A percentile compares a stretch with the other conserved stretches of the same genome.
Conservation (phyloP, 2,888 invertebrate species). For the Nymphalis c-album region DNA sequence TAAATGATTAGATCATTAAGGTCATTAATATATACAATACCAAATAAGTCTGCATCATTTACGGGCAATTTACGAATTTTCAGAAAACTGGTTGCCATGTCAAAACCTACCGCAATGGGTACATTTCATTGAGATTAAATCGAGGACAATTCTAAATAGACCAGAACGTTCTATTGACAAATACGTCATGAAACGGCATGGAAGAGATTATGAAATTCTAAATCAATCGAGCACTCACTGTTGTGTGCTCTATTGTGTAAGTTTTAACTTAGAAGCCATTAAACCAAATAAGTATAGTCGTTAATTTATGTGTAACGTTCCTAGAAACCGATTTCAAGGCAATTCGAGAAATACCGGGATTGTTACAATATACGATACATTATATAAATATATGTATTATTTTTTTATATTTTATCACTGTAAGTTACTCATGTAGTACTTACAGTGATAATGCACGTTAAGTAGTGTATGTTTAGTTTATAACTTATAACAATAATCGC, state of each 20-base stretch:
- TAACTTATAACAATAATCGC: no score
- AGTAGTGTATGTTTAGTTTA: no score
- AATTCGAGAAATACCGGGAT: no score
- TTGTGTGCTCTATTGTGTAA: slow-evolving; percentile 3
- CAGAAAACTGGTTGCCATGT: background rate
- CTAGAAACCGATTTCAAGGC: background rate
- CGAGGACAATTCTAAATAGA: slow-evolving; percentile 22
- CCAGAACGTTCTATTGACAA: slow-evolving; percentile 22
- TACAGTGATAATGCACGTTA: no score
- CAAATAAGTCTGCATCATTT: no score
- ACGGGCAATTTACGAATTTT: no score
- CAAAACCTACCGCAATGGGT: slow-evolving; percentile 6
- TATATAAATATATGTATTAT: no score
- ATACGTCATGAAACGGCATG: slow-evolving; percentile 21
- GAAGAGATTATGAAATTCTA: slow-evolving; percentile 17
- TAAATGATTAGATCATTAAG: no score
- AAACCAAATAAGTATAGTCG: background rate
- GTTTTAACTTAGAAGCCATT: slow-evolving; percentile 3
- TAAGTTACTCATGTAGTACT: no score
- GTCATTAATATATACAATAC: no score
- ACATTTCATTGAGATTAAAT: slow-evolving; percentile 11
- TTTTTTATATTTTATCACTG: no score
- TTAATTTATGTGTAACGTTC: background rate
- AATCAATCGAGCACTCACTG: slow-evolving; percentile 11
- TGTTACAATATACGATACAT: no score